Evolutionary conservation across 2,888 invertebrate species (phyloP), one percentile per base, ranked within the genome.

Genomic region (Hirtodrosophila alboralis): DNA sequence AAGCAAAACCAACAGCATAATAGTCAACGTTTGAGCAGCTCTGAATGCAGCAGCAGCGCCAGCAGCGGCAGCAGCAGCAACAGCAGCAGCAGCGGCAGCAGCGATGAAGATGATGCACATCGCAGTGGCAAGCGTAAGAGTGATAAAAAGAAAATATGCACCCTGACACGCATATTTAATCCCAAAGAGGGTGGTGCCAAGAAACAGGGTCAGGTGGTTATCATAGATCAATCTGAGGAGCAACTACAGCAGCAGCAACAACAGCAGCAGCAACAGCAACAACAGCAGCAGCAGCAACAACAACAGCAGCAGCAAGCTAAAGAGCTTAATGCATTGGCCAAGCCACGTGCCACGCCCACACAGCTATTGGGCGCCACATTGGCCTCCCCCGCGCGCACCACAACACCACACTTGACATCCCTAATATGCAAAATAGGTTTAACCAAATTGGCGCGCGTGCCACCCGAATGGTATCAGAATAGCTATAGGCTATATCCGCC

Each of bases 161-260:
- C 94, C 0, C 88, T 95, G 48, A 91, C 93, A 33, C 94, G 93
- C 81, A 90, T 95, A 45, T 94, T 94, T 85, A 94, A 93, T 33
- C 94, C 94, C 66, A 94, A 95, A 63, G 95, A 94, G 47, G 94
- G 94, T 10, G 94, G 94, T 1, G 94, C 94, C 1, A 94, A 93
- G 74, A 93, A 93, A 51, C 94, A 95, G 87, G 94, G 93, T 2
- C 95, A 95, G 71, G 95, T 95, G 45, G 93, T 95, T 47, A 93
- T 95, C 49, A 93, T 95, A 59, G 95, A 94, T 74, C 91, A 92
- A 67, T 92, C 92, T 33, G 92, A 92, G 66, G 92, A 92, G 77
- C 85, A 90, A 41, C 79, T 92, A 74, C 84, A 90, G 41, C 85
- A 87, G 33, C 81, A 78, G 21, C 77, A 68, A 5, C 65, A 68